A percentile compares a stretch with the other conserved stretches of the same genome.
Evolutionary conservation across 2,113 vertebrate species (phyloP).

Genomic region (Alectura lathami): DNA sequence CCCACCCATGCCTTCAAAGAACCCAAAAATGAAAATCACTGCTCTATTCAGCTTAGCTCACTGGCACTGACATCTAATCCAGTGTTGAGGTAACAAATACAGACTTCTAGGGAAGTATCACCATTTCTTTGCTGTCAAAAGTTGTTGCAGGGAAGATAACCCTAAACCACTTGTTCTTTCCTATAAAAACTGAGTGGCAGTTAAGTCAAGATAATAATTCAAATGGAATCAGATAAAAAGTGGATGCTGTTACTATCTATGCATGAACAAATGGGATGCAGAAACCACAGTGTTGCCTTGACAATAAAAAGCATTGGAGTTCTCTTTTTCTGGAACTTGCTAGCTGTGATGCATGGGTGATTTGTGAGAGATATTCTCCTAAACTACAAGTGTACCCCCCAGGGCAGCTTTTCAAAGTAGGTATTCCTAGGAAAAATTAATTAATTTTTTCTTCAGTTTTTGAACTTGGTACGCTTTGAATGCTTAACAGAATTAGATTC

Average conservation of each 20-base stretch:
- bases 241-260: constrained; percentile 35
- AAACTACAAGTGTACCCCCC: constrained; percentile 48
- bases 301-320: constrained; percentile 57
- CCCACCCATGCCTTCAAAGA: not conserved
- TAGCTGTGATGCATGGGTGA: constrained; percentile 50
- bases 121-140: constrained; percentile 2
- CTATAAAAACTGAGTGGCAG: constrained; percentile 21
- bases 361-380: constrained; percentile 32
- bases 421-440: constrained; percentile 49
- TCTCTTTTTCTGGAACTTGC: constrained; percentile 26
- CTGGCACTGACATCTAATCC: not conserved
- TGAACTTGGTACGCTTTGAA: constrained; percentile 42
- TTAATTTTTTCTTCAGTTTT: constrained; percentile 9
- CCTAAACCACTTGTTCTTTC: not conserved
- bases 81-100: not conserved
- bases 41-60: not conserved
- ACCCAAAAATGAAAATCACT: not conserved
- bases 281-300: constrained; percentile 55
- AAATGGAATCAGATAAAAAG: constrained; percentile 60
- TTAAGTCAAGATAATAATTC: constrained; percentile 58
- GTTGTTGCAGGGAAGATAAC: constrained; percentile 28
- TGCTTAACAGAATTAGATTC: constrained; percentile 52
- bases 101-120: not conserved
- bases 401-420: constrained; percentile 62
- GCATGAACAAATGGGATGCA: constrained; percentile 45